Conservation (phyloP, 2,113 vertebrate genomes). For the Planiliza haematocheilus region DNA sequence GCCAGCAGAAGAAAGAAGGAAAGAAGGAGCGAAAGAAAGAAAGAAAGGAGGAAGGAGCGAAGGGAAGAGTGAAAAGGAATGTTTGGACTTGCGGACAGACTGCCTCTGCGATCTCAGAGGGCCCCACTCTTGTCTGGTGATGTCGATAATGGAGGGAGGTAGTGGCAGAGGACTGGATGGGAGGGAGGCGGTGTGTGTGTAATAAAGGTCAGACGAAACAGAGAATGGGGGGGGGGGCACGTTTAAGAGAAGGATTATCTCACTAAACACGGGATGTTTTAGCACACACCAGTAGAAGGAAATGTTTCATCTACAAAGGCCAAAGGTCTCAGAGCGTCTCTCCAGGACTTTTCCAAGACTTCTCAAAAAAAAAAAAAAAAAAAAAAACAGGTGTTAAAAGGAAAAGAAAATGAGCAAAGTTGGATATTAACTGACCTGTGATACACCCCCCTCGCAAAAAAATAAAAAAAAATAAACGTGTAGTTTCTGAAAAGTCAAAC, state of each 20-base stretch:
- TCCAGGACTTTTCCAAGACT: slow-evolving; percentile 52
- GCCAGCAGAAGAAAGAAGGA: slow-evolving; percentile 40
- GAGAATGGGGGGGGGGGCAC: slow-evolving; percentile 27
- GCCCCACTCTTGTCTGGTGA: slow-evolving; percentile 67
- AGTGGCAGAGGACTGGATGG: slow-evolving; percentile 39
- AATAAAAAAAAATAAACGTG: slow-evolving; percentile 20
- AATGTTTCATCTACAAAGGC: slow-evolving; percentile 72
- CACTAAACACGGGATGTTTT: slow-evolving; percentile 66
- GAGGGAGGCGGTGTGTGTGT: slow-evolving; percentile 31
- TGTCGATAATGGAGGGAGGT: slow-evolving; percentile 72
- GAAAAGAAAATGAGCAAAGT: neutral
- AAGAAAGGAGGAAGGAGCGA: too few species aligned
- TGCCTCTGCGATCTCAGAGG: slow-evolving; percentile 71
- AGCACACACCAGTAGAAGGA: slow-evolving; percentile 54
- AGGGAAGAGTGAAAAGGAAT: slow-evolving; percentile 58
- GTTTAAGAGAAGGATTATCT: slow-evolving; percentile 71
- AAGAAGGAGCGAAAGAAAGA: slow-evolving; percentile 32
- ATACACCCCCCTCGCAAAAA: slow-evolving; percentile 35
- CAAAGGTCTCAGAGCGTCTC: slow-evolving; percentile 52
- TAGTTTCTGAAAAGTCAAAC: slow-evolving; percentile 44
- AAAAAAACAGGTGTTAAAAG: neutral
- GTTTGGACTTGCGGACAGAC: slow-evolving; percentile 75
- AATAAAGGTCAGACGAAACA: slow-evolving; percentile 56
- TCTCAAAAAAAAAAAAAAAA: slow-evolving; percentile 25
- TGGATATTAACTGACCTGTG: slow-evolving; percentile 41